Base-by-base conservation (phyloP, 1,140 invertebrate species). In the Aphis gossypii region DNA sequence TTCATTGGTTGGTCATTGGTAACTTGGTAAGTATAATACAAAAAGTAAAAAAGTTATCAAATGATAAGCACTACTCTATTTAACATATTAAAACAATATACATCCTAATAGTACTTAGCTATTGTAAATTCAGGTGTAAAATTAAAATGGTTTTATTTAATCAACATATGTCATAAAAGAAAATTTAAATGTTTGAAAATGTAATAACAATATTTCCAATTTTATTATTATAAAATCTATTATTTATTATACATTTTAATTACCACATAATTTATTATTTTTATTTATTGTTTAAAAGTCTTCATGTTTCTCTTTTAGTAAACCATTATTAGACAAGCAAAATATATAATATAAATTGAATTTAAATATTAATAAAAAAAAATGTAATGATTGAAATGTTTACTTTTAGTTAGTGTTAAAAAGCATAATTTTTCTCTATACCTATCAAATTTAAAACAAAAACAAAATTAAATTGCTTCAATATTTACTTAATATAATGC, bases 131-230 rank as follows among this genome's bases (percentile, higher is more conserved):
- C 6, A 38, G 9, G 8, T 54, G 46, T 54, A 7, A 88, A 54
- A 46, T 51, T n/a, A n/a, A 87, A 87, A n/a, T n/a, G 30, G 44
- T 48, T 87, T 87, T 87, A 87, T 8, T 84, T 8, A 88, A 51
- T 88, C 35, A 87, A 87, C 8, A n/a, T 60, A 76, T 76, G 23
- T 11, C 8, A 35, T 51, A 21, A 38, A 88, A 87, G 2, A 48
- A 20, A 48, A 48, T 38, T 41, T 20, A 48, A n/a, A 88, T 1
- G 3, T 51, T 88, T 54, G 6, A 25, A 35, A 2, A 35, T 6
- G n/a, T 87, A 51, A 88, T 38, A 35, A 88, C 20, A 86, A 46
- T 18, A 68, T 68, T 68, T 60, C n/a, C 18, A 76, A 76, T 35
- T 76, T 76, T 76, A 76, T 76, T 76, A 76, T 18, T n/a, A 30